These are phyloP conservation scores for Pollimyrus isidori DNA, from an alignment of 2,113 vertebrate genomes.

Conservation along the genomic window DNA sequence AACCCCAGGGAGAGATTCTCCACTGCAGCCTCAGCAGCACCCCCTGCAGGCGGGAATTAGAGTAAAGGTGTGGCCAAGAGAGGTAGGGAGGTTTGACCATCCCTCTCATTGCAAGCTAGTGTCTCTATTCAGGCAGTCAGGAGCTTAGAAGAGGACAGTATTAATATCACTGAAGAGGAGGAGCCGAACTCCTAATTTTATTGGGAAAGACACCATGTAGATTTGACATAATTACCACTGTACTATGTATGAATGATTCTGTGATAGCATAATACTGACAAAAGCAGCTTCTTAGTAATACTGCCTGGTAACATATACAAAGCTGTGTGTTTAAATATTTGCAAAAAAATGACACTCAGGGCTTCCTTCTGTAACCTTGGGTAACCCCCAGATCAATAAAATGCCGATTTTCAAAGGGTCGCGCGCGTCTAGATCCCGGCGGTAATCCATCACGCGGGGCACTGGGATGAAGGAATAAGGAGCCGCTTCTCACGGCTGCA, in stretches of 20 bases:
- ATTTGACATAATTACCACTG: background rate
- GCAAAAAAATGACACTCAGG: background rate
- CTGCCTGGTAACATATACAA: background rate
- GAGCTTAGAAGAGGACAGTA: background rate
- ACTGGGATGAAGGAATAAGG: background rate
- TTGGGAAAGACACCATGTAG: conserved; percentile 11
- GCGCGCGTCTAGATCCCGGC: background rate
- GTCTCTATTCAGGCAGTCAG: background rate
- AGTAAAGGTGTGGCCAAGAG: conserved; percentile 37
- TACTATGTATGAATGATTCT: background rate
- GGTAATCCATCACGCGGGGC: background rate
- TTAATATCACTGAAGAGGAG: conserved; percentile 11
- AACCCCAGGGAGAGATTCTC: background rate
- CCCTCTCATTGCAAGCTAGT: background rate
- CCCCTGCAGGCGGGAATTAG: conserved; percentile 2
- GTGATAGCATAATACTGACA: background rate
- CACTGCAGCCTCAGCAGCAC: background rate
- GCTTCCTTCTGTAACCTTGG: background rate
- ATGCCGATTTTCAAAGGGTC: background rate
- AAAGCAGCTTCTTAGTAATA: background rate
- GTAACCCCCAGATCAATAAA: background rate
- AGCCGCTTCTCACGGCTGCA: background rate
- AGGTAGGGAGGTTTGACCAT: conserved; percentile 42
- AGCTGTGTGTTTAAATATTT: background rate
- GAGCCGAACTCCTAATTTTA: conserved; percentile 2